Percentiles rank a stretch among this genome's conserved stretches.
These are phyloP conservation scores for Hedychridium roseum DNA, from an alignment of 2,888 invertebrate species.

Conservation along the genomic window DNA sequence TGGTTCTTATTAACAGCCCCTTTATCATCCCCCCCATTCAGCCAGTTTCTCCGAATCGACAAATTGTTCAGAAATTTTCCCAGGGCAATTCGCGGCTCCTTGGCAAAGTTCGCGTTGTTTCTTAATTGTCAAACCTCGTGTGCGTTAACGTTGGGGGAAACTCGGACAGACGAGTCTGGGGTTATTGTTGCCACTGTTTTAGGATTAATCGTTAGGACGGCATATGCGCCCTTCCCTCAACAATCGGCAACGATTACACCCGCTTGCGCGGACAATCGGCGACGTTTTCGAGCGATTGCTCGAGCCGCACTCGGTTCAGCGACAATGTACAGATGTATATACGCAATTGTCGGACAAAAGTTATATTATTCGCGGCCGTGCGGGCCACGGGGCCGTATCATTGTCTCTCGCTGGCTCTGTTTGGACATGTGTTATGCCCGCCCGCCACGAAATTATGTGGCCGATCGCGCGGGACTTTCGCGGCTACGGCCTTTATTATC, in stretches of 20 bases:
- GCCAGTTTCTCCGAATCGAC: too few species aligned
- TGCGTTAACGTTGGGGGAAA: too few species aligned
- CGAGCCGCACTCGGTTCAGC: slow-evolving; percentile 19
- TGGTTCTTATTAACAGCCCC: too few species aligned
- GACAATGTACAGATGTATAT: slow-evolving; percentile 22
- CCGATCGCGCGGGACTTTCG: slow-evolving; percentile 35
- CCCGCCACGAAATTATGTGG: slow-evolving; percentile 33
- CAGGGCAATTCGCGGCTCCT: too few species aligned
- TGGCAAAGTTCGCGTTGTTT: too few species aligned
- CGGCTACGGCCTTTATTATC: slow-evolving; percentile 19
- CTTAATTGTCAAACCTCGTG: too few species aligned
- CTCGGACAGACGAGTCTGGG: too few species aligned
- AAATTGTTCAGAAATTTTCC: too few species aligned
- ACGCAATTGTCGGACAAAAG: slow-evolving; percentile 6
- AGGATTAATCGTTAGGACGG: too few species aligned
- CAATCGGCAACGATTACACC: slow-evolving; percentile 39
- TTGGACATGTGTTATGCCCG: slow-evolving; percentile 56
- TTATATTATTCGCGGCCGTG: slow-evolving; percentile 3
- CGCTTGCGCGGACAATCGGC: slow-evolving; percentile 23
- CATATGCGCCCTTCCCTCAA: slow-evolving; percentile 31
- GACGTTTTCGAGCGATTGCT: slow-evolving; percentile 8
- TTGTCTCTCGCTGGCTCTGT: slow-evolving; percentile 38
- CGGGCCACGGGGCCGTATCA: slow-evolving; percentile 17
- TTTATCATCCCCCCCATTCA: too few species aligned
- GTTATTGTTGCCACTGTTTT: too few species aligned